These are phyloP conservation scores for Delia radicum DNA, from an alignment of 1,140 invertebrate species.

Conservation along the genomic window DNA sequence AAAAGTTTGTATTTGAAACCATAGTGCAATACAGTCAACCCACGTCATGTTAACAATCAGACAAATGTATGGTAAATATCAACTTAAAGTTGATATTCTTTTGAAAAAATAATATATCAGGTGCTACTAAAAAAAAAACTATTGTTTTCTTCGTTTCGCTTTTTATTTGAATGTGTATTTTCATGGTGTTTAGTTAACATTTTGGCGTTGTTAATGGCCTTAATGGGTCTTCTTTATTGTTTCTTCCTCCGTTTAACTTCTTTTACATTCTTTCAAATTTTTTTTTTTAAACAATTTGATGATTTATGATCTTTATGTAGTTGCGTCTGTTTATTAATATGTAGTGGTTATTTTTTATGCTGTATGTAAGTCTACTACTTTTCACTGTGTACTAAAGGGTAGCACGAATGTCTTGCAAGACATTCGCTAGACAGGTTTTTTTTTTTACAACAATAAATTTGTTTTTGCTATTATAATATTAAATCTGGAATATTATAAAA, in stretches of 20 bases:
- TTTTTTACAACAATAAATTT: no score
- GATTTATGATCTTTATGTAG: background rate
- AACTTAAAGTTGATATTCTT: no score
- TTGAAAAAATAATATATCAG: background rate
- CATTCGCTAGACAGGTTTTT: no score
- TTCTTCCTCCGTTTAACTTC: background rate
- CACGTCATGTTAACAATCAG: background rate
- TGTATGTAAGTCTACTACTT: no score
- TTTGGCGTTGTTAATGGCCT: background rate
- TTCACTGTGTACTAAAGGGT: no score
- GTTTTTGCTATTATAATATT: no score
- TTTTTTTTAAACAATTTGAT: constrained; percentile 8
- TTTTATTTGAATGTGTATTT: background rate
- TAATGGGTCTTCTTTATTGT: constrained; percentile 6
- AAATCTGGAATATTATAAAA: no score
- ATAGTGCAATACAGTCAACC: no score
- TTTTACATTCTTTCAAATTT: background rate
- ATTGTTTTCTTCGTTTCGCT: background rate
- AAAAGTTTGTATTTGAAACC: no score
- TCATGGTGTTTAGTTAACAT: background rate
- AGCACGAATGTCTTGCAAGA: no score
- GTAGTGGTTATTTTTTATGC: background rate
- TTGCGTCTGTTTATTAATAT: background rate
- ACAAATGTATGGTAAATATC: background rate
- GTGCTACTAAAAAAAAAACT: background rate